Base-by-base conservation (phyloP, 1,140 invertebrate species). In the Tetraneura akinire region DNA sequence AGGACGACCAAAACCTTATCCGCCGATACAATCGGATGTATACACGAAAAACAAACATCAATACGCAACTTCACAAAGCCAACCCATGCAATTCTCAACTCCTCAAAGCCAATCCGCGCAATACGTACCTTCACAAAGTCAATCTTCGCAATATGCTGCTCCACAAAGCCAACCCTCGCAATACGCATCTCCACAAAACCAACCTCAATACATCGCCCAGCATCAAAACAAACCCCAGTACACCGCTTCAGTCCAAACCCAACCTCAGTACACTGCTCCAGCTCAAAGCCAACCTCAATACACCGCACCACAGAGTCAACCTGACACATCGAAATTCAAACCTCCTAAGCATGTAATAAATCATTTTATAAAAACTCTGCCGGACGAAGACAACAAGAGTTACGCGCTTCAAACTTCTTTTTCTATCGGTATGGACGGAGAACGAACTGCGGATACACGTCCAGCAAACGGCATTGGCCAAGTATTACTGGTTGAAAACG, bases 401-500 rank as follows among this genome's bases (percentile, higher is more conserved):
- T 84, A 84, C 49, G 83, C 83, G 9, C 81, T 84, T 6, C 83
- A 84, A 81, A 84, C 83, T 45, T 84, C 83, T 42, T 83, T 84
- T 71, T 83, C 83, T 3, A 84, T 84, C 47, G 83, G 83, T 13
- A 73, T 82, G 21, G 55, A 80, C 11, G 62, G 73, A 14, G 81
- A 82, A 80, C 45, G 81, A 37, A 71, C 60, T 18, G n/a, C n/a
- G n/a, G 73, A 83, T 16, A 53, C 49, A 1, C 78, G 76, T 16
- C 82, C 82, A n/a, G 80, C 62, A 51, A 81, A 83, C 70, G 83
- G 83, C n/a, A 73, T 83, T 5, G 83, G 83, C 14, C 83, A 83
- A 74, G 82, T 83, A 14, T 71, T 83, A 13, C 80, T 82, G 49
- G 81, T 82, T 11, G 81, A 83, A 53, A 81, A 83, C 29, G 66